Conservation (phyloP, 2,797 vertebrate genomes). For the Etheostoma nigrum region DNA sequence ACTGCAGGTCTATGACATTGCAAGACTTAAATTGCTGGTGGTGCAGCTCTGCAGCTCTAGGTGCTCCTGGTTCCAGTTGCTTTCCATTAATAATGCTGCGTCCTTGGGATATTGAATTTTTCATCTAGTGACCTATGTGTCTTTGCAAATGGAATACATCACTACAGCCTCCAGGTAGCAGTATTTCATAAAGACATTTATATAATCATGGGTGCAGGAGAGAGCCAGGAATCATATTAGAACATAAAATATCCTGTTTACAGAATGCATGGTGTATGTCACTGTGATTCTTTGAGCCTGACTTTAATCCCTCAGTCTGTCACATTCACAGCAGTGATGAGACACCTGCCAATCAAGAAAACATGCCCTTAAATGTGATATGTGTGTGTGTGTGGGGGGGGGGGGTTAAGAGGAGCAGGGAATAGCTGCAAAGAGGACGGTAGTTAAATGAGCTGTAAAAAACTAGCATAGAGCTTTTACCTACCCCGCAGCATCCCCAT, state of each 20-base stretch:
- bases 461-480: conserved; percentile 62
- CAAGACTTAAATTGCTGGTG: not conserved
- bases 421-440: too few species aligned
- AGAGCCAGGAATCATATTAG: conserved; percentile 31
- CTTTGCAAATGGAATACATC: conserved; percentile 34
- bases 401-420: too few species aligned
- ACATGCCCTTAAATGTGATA: conserved; percentile 2
- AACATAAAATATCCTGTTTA: conserved; percentile 45
- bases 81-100: conserved; percentile 14
- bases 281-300: conserved; percentile 26
- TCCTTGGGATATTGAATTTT: conserved; percentile 44
- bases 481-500: conserved; percentile 59
- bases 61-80: conserved; percentile 24
- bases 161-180: conserved; percentile 37
- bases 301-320: conserved; percentile 15
- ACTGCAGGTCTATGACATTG: conserved; percentile 3
- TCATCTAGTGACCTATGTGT: conserved; percentile 37
- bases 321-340: conserved; percentile 14
- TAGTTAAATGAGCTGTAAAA: too few species aligned
- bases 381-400: too few species aligned
- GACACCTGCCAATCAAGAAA: conserved; percentile 28
- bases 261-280: conserved; percentile 16
- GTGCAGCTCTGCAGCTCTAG: conserved; percentile 4
- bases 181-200: conserved; percentile 50
- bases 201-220: conserved; percentile 31